These are phyloP conservation scores for Spinus pinus DNA, from an alignment of 2,797 vertebrate genomes.

Conservation along the genomic window DNA sequence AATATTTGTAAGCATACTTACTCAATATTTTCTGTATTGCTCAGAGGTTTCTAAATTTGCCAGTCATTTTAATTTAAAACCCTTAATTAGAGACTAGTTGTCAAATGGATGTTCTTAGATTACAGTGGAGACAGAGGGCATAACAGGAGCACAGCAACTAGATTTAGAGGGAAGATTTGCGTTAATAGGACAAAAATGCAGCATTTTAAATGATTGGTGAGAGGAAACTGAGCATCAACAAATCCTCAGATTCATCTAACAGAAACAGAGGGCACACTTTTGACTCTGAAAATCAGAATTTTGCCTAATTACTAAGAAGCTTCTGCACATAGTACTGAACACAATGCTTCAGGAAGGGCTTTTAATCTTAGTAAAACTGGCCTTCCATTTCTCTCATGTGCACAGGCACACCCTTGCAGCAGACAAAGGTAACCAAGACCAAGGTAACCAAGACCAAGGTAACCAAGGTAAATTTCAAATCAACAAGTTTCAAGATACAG, in stretches of 20 bases:
- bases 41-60: constrained; percentile 31
- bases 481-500: background rate
- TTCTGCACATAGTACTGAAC: constrained; percentile 21
- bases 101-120: constrained; percentile 10
- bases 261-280: constrained; percentile 35
- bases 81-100: constrained; percentile 51
- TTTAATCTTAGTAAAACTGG: constrained; percentile 50
- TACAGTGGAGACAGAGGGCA: constrained; percentile 18
- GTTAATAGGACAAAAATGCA: background rate
- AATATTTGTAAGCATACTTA: constrained; percentile 57
- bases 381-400: background rate
- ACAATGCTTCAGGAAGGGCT: constrained; percentile 36
- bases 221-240: constrained; percentile 27
- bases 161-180: background rate
- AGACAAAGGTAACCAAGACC: background rate
- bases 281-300: constrained; percentile 33
- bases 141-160: constrained; percentile 1
- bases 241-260: constrained; percentile 12
- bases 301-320: constrained; percentile 57
- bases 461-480: background rate
- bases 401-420: background rate
- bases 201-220: constrained; percentile 5
- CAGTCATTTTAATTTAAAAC: constrained; percentile 39
- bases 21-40: constrained; percentile 32
- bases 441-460: background rate